Base-by-base conservation (phyloP, 2,113 vertebrate genomes). In the Sylvia atricapilla region DNA sequence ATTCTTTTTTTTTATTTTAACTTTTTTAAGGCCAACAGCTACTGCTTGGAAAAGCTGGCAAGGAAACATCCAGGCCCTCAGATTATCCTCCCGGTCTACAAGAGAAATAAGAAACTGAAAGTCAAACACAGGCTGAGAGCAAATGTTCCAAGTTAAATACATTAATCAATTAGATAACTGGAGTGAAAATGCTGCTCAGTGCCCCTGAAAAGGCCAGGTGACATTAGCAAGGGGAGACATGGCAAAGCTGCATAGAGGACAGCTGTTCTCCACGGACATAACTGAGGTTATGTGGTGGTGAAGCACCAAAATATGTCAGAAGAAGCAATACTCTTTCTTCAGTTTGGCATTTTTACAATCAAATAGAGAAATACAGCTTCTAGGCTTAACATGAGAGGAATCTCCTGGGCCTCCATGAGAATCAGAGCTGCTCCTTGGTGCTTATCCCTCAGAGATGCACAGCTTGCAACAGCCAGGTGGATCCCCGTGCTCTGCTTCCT, bases 81-180 rank as follows among this genome's bases (percentile, higher is more conserved):
- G 70, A 76, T 69, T 46, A 66, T 46, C 30, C n/a, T 83, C 41
- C 18, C 4, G 4, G n/a, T 80, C 75, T 66, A 53, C 44, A 79
- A 43, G 15, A 76, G 58, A 83, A 90, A 59, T 49, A 91, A 87
- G 79, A 95, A 96, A 96, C 82, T 85, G 88, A 91, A 95, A 94
- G 94, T 90, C 83, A 95, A 96, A 96, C 63, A 83, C 41, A 66
- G 75, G 63, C 46, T 73, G 59, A 85, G 83, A 80, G 67, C 30
- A 88, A 93, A 92, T 37, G 68, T 74, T 97, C 80, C 93, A 91
- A 92, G 93, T 89, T 67, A 94, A 95, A 94, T 87, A 87, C 0
- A 1, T 67, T 92, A 89, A 94, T 92, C 86, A 87, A 20, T 52
- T 47, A 89, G 95, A 78, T 84, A 93, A 93, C 24, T 81, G 47